Base-by-base conservation (phyloP, 1,140 invertebrate genomes). In the Temnothorax curvispinosus region DNA sequence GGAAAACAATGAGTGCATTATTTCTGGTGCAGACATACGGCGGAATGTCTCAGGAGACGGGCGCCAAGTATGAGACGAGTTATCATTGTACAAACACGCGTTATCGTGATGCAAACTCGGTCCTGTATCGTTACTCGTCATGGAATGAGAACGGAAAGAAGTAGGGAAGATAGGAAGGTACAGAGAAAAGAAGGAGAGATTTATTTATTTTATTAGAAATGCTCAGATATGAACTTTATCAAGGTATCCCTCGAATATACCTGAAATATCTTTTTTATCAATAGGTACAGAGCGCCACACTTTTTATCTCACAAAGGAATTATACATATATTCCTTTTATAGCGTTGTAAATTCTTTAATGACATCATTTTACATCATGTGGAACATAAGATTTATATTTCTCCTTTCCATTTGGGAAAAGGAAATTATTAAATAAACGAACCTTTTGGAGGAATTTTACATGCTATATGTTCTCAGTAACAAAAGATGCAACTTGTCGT, bases 41-140 rank as follows among this genome's bases (percentile, higher is more conserved):
- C 67, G 90, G 60, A 64, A 86, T 74, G 64, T 54, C 76, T 75
- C 77, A 91, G 86, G 64, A 89, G 86, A 84, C 86, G 86, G 90
- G 89, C 91, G 91, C 89, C 91, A 91, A 88, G 91, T 91, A 89
- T 80, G 81, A 84, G 86, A 60, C 90, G 72, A 88, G 85, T 91
- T 91, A 91, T 91, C 91, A 76, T 50, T 91, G 50, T 88, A 64
- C 88, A 91, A 91, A 91, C 81, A 91, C 21, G 32, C 75, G 89
- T 78, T 91, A 91, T 91, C 91, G 72, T 84, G 60, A 44, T 69
- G 90, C 86, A 74, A 91, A 85, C 89, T 84, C 88, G 76, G 50
- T 65, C 85, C 82, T 54, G 80, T 76, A 87, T 86, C 89, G 58
- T 77, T 52, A 69, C 50, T 18, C 41, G 56, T 44, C 65, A 41